Evolutionary conservation across 2,113 vertebrate species (phyloP).

Genomic region (Pedionomus torquatus): DNA sequence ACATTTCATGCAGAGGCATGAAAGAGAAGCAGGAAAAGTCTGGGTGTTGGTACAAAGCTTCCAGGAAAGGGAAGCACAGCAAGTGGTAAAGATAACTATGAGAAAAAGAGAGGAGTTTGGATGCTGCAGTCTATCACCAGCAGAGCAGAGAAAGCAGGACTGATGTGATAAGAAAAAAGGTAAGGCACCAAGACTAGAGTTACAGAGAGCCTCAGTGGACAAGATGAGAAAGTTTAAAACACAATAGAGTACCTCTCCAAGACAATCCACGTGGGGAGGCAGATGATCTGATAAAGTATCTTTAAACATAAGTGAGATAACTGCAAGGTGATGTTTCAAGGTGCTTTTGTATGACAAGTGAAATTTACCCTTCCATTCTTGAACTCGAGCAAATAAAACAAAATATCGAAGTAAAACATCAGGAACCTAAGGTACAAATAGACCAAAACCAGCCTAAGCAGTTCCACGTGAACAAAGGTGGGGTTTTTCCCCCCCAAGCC

Average conservation of each 20-base stretch:
- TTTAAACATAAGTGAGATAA: neutral
- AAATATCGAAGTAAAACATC: neutral
- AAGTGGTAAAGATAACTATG: slow-evolving; percentile 7
- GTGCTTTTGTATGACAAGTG: neutral
- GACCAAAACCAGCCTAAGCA: neutral
- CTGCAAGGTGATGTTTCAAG: slow-evolving; percentile 1
- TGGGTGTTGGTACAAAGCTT: slow-evolving; percentile 11
- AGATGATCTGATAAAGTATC: neutral
- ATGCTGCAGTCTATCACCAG: slow-evolving; percentile 1
- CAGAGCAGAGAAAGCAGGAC: neutral
- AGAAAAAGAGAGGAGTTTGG: neutral
- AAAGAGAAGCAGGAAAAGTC: neutral
- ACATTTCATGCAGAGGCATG: neutral
- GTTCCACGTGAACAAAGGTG: neutral
- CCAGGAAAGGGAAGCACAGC: slow-evolving; percentile 35
- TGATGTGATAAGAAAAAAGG: neutral
- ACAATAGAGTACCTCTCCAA: neutral
- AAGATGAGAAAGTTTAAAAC: neutral
- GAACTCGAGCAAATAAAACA: neutral
- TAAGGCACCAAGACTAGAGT: neutral
- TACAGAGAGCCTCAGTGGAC: neutral
- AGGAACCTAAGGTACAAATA: neutral
- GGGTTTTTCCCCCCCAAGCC: neutral
- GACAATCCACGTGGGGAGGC: neutral
- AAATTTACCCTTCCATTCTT: neutral